Conservation (phyloP, 2,888 invertebrate species). For the Dexiosoma caninum region DNA sequence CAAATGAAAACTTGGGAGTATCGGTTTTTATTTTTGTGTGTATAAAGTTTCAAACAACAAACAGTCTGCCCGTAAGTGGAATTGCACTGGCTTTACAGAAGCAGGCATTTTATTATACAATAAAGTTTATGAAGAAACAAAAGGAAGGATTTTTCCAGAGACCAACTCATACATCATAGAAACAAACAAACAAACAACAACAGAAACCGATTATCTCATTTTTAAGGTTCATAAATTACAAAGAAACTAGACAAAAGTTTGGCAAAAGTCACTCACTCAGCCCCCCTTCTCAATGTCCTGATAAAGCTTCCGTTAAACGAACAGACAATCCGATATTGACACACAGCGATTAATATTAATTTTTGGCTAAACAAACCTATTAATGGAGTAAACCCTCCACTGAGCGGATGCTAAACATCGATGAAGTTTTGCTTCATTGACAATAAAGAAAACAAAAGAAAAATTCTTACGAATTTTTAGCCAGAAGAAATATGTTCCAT, state of each 20-base stretch:
- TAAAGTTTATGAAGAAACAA: conserved; percentile 46
- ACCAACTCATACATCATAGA: background rate
- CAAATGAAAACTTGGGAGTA: conserved; percentile 11
- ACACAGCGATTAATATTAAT: background rate
- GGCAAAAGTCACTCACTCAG: background rate
- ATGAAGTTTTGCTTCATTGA: no score
- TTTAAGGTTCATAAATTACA: conserved; percentile 17
- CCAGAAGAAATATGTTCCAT: no score
- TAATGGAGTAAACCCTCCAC: no score
- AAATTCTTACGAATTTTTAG: no score
- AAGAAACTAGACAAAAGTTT: conserved; percentile 11
- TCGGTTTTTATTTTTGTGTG: conserved; percentile 1
- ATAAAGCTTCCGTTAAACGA: background rate
- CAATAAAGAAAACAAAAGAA: no score
- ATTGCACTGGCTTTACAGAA: background rate
- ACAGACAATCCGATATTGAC: background rate
- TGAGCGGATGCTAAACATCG: no score
- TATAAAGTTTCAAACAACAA: conserved; percentile 12
- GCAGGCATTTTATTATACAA: conserved; percentile 34
- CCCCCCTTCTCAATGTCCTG: background rate
- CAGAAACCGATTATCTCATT: conserved; percentile 42
- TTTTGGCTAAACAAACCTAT: no score
- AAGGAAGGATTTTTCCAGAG: background rate
- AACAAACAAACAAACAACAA: no score
- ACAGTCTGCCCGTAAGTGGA: background rate